Evolutionary conservation across 2,888 invertebrate species (phyloP).

Genomic region (Hypsopygia costalis): DNA sequence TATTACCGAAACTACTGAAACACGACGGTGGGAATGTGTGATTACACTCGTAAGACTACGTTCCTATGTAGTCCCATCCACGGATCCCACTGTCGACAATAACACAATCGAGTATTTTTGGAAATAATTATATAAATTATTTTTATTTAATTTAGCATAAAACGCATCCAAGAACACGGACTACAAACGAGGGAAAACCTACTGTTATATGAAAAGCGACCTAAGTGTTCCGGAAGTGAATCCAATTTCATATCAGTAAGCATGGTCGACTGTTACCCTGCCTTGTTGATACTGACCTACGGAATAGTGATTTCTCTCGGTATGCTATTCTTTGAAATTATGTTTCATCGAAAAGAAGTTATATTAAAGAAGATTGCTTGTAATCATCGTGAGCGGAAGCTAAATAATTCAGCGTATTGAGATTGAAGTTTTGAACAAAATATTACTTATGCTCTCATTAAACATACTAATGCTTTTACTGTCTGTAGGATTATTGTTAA

Average conservation of each 20-base stretch:
- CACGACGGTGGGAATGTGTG: no score
- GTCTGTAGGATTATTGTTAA: no score
- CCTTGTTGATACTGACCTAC: slow-evolving; percentile 55
- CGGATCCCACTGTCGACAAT: no score
- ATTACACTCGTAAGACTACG: no score
- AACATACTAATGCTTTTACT: no score
- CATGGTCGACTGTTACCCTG: slow-evolving; percentile 81
- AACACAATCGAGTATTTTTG: no score
- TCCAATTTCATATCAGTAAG: slow-evolving; percentile 84
- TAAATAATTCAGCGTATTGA: not conserved
- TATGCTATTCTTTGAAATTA: slow-evolving; percentile 42
- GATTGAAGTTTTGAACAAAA: not conserved
- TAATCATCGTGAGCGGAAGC: not conserved
- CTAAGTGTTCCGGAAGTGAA: slow-evolving; percentile 81
- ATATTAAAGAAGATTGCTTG: not conserved
- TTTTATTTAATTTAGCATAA: slow-evolving; percentile 42
- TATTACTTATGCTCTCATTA: no score
- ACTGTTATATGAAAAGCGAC: slow-evolving; percentile 82
- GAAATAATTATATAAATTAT: not conserved
- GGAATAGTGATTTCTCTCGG: slow-evolving; percentile 43
- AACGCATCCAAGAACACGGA: slow-evolving; percentile 72
- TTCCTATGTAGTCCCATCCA: no score
- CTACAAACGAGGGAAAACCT: slow-evolving; percentile 81
- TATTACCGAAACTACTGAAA: no score
- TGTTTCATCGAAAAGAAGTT: slow-evolving; percentile 26